Conservation (phyloP, 2,113 vertebrate species). For the Salvelinus fontinalis region DNA sequence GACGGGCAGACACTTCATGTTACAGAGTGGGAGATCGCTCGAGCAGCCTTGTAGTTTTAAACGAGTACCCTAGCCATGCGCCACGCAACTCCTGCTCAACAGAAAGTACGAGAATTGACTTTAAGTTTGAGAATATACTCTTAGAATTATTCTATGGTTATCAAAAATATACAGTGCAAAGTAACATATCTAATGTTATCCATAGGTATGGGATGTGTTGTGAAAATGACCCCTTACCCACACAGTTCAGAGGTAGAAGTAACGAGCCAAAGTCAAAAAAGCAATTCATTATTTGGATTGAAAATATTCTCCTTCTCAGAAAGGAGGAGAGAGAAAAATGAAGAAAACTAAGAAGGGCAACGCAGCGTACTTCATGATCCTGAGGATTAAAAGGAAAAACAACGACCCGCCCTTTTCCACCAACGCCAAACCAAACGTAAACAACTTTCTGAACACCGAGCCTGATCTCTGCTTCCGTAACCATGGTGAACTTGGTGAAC, state of each 20-base stretch:
- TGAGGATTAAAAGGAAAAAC: constrained; percentile 23
- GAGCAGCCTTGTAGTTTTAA: not conserved
- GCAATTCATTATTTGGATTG: not conserved
- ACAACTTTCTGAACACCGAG: constrained; percentile 10
- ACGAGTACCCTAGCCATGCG: too few relatives aligned
- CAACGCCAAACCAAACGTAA: constrained; percentile 12
- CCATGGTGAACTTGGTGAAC: not conserved
- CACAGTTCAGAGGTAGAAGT: too few relatives aligned
- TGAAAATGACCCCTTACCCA: too few relatives aligned
- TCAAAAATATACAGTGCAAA: too few relatives aligned
- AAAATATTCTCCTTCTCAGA: not conserved
- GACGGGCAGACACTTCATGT: constrained; percentile 3
- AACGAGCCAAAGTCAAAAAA: too few relatives aligned
- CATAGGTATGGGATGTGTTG: not conserved
- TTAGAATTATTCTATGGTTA: too few relatives aligned
- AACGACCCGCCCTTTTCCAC: constrained; percentile 10
- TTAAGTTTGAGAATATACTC: too few relatives aligned
- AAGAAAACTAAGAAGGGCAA: not conserved
- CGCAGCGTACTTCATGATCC: constrained; percentile 6
- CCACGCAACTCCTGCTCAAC: too few relatives aligned
- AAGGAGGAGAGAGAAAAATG: not conserved
- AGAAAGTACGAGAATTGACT: too few relatives aligned
- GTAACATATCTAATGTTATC: not conserved
- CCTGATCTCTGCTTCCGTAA: constrained; percentile 12
- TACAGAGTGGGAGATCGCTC: not conserved